These are phyloP conservation scores for Isoperla grammatica DNA, from an alignment of 2,888 invertebrate species.

Conservation along the genomic window DNA sequence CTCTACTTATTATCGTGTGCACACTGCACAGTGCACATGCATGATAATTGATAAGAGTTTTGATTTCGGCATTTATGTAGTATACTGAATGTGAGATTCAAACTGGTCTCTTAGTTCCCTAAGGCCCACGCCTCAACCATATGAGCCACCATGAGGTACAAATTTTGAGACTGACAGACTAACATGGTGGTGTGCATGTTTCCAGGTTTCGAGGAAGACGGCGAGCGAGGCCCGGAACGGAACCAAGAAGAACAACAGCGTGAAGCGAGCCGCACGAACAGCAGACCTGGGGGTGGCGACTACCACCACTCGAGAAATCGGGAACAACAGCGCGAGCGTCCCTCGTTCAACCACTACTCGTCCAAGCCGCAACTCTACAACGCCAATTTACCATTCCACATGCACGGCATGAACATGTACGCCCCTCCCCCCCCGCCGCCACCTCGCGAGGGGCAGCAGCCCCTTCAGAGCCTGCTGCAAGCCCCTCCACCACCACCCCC, in stretches of 20 bases:
- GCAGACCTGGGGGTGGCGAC: conserved; percentile 12
- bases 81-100: too few species aligned
- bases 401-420: conserved; percentile 31
- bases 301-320: not conserved
- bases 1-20: too few species aligned
- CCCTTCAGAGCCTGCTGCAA: conserved; percentile 30
- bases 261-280: conserved; percentile 7
- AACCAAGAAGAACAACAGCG: conserved; percentile 17
- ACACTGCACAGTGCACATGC: too few species aligned
- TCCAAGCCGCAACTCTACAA: conserved; percentile 36
- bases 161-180: too few species aligned
- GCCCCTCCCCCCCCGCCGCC: conserved; percentile 33
- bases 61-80: too few species aligned
- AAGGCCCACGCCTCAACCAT: too few species aligned
- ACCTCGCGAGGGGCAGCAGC: conserved; percentile 17
- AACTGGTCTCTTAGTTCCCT: too few species aligned
- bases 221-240: too few species aligned
- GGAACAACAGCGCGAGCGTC: conserved; percentile 22
- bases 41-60: too few species aligned
- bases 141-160: too few species aligned
- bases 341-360: conserved; percentile 36
- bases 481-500: conserved; percentile 27
- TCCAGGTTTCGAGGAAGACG: too few species aligned
- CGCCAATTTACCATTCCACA: conserved; percentile 31
- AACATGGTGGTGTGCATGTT: too few species aligned